A percentile compares a stretch with the other conserved stretches of the same genome.
These are phyloP conservation scores for Coecobrya sp. DNA, from an alignment of 2,888 invertebrate genomes.

Conservation along the genomic window DNA sequence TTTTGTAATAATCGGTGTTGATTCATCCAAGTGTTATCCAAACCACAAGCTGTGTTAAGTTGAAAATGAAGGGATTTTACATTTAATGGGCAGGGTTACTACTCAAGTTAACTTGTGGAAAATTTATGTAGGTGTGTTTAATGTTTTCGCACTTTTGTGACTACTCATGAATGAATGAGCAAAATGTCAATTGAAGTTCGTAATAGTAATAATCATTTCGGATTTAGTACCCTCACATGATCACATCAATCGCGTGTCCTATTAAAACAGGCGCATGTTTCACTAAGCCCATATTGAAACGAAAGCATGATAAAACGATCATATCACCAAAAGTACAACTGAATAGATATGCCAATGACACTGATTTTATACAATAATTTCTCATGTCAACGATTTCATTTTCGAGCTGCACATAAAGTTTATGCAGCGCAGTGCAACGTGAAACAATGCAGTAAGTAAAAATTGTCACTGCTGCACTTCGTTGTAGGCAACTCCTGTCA, in stretches of 20 bases:
- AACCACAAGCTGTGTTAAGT: neutral
- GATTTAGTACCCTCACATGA: slow-evolving; percentile 51
- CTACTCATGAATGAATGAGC: slow-evolving; percentile 40
- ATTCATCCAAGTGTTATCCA: neutral
- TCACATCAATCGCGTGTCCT: slow-evolving; percentile 65
- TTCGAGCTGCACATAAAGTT: neutral
- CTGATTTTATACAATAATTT: neutral
- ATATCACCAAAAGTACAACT: no score
- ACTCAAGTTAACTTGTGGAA: neutral
- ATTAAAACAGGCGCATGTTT: slow-evolving; percentile 1
- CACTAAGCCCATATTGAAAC: neutral
- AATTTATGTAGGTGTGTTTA: neutral
- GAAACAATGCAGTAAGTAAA: neutral
- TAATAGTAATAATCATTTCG: slow-evolving; percentile 42
- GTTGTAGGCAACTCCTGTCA: neutral
- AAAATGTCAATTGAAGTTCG: slow-evolving; percentile 49
- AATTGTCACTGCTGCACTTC: neutral
- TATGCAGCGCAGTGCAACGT: neutral
- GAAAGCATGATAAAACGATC: neutral
- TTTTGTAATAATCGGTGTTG: neutral
- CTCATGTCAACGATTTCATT: neutral
- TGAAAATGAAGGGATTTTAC: neutral
- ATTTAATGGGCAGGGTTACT: neutral
- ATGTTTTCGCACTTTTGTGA: neutral
- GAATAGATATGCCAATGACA: neutral